Conservation (phyloP, 1,140 invertebrate genomes). For the Meloidogyne exigua region DNA sequence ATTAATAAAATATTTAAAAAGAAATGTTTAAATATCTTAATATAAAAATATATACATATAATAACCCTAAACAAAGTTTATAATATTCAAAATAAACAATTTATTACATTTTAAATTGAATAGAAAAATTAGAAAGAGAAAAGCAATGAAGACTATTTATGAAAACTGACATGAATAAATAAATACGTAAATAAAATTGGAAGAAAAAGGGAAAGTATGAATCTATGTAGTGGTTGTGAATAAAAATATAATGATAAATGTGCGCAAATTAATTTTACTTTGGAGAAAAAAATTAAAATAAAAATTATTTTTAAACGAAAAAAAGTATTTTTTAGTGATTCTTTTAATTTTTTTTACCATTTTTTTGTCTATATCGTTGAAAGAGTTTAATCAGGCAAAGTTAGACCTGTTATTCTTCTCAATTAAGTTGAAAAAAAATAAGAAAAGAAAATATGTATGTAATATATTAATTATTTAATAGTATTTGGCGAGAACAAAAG, state of each 20-base stretch:
- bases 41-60: no score
- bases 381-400: not conserved
- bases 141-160: not conserved
- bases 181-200: not conserved
- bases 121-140: not conserved
- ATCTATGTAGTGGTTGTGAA: not conserved
- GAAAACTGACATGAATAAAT: not conserved
- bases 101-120: not conserved
- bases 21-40: no score
- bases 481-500: conserved; percentile 3
- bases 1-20: not conserved
- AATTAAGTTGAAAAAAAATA: not conserved
- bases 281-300: not conserved
- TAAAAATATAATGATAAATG: conserved; percentile 5
- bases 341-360: not conserved
- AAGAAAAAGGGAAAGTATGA: not conserved
- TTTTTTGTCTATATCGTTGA: not conserved
- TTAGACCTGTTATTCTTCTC: no score
- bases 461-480: conserved; percentile 12
- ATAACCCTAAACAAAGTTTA: not conserved
- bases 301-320: not conserved
- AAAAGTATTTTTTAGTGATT: not conserved
- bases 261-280: not conserved
- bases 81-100: conserved; percentile 1
- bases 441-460: conserved; percentile 8